Conservation (phyloP, 2,797 vertebrate genomes). For the Acanthurus lineatus region DNA sequence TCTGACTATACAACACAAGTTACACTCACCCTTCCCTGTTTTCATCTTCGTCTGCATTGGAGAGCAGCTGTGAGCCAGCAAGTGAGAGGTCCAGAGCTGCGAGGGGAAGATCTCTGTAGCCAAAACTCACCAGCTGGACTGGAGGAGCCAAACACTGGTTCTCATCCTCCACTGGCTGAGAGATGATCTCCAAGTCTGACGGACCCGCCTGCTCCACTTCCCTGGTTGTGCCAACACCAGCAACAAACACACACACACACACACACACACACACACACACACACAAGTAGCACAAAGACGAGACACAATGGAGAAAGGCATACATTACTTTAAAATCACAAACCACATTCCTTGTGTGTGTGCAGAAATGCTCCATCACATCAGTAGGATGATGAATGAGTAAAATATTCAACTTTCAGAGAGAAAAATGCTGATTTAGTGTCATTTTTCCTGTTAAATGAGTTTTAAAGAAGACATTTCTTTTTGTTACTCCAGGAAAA, state of each 20-base stretch:
- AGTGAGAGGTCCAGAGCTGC: constrained; percentile 91
- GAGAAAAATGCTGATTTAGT: too few relatives aligned
- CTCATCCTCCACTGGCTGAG: constrained; percentile 92
- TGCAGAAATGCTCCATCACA: background rate
- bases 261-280: constrained; percentile 16
- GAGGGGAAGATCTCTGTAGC: constrained; percentile 91
- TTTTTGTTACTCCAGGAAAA: background rate
- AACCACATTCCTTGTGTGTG: background rate
- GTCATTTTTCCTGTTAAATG: too few relatives aligned
- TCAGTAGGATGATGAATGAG: background rate
- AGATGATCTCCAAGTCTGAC: constrained; percentile 94
- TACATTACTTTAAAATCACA: constrained; percentile 13
- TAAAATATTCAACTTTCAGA: too few relatives aligned
- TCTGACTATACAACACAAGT: background rate
- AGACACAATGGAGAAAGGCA: constrained; percentile 31
- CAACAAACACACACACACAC: constrained; percentile 36
- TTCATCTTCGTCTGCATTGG: constrained; percentile 92
- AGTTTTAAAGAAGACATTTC: too few relatives aligned
- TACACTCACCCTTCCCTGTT: constrained; percentile 91
- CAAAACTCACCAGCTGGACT: constrained; percentile 90
- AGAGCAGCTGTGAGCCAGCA: constrained; percentile 92
- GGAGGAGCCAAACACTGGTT: constrained; percentile 89
- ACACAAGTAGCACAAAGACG: constrained; percentile 11
- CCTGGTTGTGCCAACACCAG: constrained; percentile 63
- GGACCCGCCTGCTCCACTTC: constrained; percentile 82